A percentile compares a stretch with the other conserved stretches of the same genome.
These are phyloP conservation scores for Hemicordylus capensis DNA, from an alignment of 2,113 vertebrate species.

Conservation along the genomic window DNA sequence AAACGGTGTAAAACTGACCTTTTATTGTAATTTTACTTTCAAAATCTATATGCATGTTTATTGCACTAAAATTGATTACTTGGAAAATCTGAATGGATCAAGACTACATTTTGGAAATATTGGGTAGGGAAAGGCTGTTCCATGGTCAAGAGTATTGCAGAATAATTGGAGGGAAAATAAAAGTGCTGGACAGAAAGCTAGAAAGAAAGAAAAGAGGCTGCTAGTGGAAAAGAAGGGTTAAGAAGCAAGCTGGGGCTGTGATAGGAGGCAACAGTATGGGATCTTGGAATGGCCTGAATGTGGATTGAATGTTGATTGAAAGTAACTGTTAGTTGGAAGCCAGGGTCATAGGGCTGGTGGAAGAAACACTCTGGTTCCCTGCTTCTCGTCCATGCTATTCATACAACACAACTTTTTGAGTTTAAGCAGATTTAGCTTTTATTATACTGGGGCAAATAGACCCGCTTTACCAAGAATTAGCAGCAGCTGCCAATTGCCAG, in stretches of 20 bases:
- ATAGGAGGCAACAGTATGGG: not conserved
- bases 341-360: not conserved
- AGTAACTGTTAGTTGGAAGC: not conserved
- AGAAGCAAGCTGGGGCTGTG: not conserved
- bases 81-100: not conserved
- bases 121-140: not conserved
- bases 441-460: not conserved
- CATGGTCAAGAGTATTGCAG: not conserved
- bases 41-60: too few relatives aligned
- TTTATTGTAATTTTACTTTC: too few relatives aligned
- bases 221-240: too few relatives aligned
- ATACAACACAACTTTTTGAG: not conserved
- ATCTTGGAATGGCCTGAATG: not conserved
- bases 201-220: too few relatives aligned
- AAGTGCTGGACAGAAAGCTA: not conserved
- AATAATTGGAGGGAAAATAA: not conserved
- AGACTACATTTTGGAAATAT: too few relatives aligned
- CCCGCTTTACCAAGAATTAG: not conserved
- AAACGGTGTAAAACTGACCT: too few relatives aligned
- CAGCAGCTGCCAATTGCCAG: not conserved
- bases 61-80: not conserved
- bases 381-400: not conserved
- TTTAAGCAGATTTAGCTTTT: not conserved
- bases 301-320: too few relatives aligned
- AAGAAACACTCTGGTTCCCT: not conserved